A percentile compares a stretch with the other conserved stretches of the same genome.
phyloP scores from a whole-genome alignment of 2,113 vertebrate genomes.

The Strix aluco region DNA sequence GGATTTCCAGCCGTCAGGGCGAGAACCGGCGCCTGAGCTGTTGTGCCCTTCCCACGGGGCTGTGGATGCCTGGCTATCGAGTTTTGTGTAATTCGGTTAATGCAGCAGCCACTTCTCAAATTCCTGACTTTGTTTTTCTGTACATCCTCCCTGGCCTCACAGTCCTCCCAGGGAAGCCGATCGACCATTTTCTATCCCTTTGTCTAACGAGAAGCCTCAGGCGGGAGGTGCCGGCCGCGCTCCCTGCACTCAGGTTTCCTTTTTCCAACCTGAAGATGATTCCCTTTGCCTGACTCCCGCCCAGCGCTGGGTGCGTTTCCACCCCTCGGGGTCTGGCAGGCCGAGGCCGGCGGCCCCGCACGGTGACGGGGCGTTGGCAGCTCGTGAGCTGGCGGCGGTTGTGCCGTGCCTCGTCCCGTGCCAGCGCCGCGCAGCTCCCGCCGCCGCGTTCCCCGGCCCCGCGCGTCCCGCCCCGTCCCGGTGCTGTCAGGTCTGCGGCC shows the following conservation, averaged over 20 bases:
- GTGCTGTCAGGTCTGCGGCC: too few relatives aligned
- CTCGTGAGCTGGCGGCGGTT: too few relatives aligned
- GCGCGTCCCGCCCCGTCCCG: too few relatives aligned
- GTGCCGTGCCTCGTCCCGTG: too few relatives aligned
- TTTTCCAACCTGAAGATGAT: neutral
- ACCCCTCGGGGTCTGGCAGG: too few relatives aligned
- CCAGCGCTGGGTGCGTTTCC: neutral
- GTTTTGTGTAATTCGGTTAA: neutral
- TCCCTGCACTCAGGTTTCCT: fast-evolving
- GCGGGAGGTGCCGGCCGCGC: fast-evolving
- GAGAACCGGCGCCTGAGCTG: neutral
- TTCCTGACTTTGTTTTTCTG: neutral
- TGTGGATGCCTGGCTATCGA: too few relatives aligned
- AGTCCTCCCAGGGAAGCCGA: neutral
- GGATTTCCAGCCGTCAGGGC: neutral
- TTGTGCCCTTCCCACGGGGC: neutral
- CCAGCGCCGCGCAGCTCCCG: too few relatives aligned
- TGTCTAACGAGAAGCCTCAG: neutral
- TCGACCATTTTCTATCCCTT: neutral
- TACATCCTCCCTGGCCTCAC: neutral
- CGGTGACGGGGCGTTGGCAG: too few relatives aligned
- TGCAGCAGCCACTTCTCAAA: neutral
- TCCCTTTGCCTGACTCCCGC: too few relatives aligned
- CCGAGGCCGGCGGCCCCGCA: too few relatives aligned
- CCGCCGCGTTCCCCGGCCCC: too few relatives aligned